Base-by-base conservation (phyloP, 2,113 vertebrate genomes). In the Crotalus horridus region DNA sequence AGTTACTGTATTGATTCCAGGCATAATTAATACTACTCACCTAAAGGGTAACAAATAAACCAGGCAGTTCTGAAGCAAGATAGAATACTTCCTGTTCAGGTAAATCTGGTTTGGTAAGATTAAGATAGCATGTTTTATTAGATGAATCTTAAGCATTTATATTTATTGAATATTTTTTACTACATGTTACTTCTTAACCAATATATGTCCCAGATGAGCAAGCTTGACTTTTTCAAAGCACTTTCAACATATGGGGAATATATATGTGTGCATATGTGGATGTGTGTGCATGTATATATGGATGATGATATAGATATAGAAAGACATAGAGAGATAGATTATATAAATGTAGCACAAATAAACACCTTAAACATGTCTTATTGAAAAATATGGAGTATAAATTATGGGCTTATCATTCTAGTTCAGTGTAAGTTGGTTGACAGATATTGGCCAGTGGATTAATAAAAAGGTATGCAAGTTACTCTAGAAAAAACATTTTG, bases 21-120 rank as follows among this genome's bases (percentile, higher is more conserved):
- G 55, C 59, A 92, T 95, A 94, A 85, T 89, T 94, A 94, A 90
- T 91, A 21, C 24, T 94, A 95, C 91, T 53, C 92, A 24, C 61
- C 23, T 92, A 89, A 95, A 59, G 26, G 74, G 89, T 89, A 87
- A 39, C 39, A 89, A 92, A 89, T 13, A 91, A 90, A 51, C 90
- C 56, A 89, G 90, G 89, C 33, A 24, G 6, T 1, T 74, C 43
- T 93, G 24, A 85, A 9, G 53, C 58, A 87, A n/a, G 89, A 93
- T 54, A 91, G 54, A 93, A 89, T 48, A 86, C 59, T 89, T 94
- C 5, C 2, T 9, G 87, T 93, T 94, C 89, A 10, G 93, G 74
- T 69, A 91, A 3, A 86, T 87, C 87, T 88, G 46, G 58, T 74
- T 92, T 87, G 89, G 39, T 91, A 43, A 39, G 92, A 39, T 91